Conservation (phyloP, 2,113 vertebrate genomes). For the Thunnus thynnus region DNA sequence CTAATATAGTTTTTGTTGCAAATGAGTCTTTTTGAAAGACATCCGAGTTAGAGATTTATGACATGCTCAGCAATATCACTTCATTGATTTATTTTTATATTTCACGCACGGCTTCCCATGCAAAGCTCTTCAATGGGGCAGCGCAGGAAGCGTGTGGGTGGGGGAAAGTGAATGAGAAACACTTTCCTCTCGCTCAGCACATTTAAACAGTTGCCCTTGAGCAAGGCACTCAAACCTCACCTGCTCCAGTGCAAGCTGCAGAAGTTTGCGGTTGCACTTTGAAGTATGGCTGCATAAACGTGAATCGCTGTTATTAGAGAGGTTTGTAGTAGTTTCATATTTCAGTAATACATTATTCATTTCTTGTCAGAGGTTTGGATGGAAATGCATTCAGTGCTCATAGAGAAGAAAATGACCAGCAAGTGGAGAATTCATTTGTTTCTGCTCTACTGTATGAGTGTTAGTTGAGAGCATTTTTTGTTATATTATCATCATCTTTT, state of each 20-base stretch:
- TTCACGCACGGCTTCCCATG: background rate
- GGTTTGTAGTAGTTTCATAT: background rate
- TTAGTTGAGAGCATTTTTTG: too few relatives aligned
- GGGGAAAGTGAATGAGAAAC: background rate
- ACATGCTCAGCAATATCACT: background rate
- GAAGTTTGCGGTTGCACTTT: background rate
- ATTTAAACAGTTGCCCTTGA: slow-evolving; percentile 2
- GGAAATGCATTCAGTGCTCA: background rate
- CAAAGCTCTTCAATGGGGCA: background rate
- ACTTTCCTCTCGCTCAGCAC: slow-evolving; percentile 1
- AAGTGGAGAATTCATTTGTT: too few relatives aligned
- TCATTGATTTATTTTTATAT: background rate
- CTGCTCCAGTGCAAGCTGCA: background rate
- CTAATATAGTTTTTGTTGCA: background rate
- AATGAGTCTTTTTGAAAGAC: background rate
- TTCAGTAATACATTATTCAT: background rate
- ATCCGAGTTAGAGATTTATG: background rate
- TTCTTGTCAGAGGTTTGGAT: background rate
- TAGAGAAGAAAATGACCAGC: background rate
- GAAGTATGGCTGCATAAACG: background rate
- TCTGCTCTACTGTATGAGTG: too few relatives aligned
- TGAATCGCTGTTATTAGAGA: background rate
- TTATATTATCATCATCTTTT: too few relatives aligned
- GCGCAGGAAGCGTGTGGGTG: background rate
- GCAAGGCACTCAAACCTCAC: slow-evolving; percentile 20